Evolutionary conservation across 2,797 vertebrate genomes (phyloP).

Genomic region (Trematomus bernacchii): DNA sequence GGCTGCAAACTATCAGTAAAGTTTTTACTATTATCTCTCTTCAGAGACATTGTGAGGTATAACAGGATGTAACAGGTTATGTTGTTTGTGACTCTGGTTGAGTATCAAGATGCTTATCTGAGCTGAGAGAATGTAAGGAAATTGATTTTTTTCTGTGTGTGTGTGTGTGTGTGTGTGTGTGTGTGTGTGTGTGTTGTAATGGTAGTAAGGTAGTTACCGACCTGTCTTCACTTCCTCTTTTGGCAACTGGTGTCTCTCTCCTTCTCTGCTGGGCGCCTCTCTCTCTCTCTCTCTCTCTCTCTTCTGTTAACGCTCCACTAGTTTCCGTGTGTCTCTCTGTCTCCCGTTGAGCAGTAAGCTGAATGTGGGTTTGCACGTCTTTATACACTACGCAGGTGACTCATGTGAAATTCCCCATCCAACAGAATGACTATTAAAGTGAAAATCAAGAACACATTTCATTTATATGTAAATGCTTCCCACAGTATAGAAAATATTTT

Average conservation of each 20-base stretch:
- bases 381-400: slow-evolving; percentile 70
- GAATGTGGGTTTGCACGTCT: slow-evolving; percentile 44
- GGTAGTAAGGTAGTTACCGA: slow-evolving; percentile 62
- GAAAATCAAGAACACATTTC: slow-evolving; percentile 46
- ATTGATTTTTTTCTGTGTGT: not conserved
- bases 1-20: not conserved
- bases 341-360: slow-evolving; percentile 48
- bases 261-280: slow-evolving; percentile 16
- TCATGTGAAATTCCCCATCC: slow-evolving; percentile 73
- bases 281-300: slow-evolving; percentile 14
- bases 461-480: slow-evolving; percentile 74
- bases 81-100: slow-evolving; percentile 4
- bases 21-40: not conserved
- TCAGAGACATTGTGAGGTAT: not conserved
- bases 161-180: slow-evolving; percentile 26
- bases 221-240: slow-evolving; percentile 75
- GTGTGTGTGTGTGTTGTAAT: slow-evolving; percentile 34
- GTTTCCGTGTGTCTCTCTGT: slow-evolving; percentile 16
- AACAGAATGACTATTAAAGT: slow-evolving; percentile 57
- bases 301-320: slow-evolving; percentile 25
- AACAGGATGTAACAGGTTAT: slow-evolving; percentile 63
- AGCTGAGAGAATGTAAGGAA: slow-evolving; percentile 46
- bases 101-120: slow-evolving; percentile 31
- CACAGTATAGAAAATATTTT: slow-evolving; percentile 46
- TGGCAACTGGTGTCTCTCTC: slow-evolving; percentile 41